Evolutionary conservation across 2,113 vertebrate species (phyloP), one percentile per base, ranked within the genome.

Genomic region (Microtus pennsylvanicus): DNA sequence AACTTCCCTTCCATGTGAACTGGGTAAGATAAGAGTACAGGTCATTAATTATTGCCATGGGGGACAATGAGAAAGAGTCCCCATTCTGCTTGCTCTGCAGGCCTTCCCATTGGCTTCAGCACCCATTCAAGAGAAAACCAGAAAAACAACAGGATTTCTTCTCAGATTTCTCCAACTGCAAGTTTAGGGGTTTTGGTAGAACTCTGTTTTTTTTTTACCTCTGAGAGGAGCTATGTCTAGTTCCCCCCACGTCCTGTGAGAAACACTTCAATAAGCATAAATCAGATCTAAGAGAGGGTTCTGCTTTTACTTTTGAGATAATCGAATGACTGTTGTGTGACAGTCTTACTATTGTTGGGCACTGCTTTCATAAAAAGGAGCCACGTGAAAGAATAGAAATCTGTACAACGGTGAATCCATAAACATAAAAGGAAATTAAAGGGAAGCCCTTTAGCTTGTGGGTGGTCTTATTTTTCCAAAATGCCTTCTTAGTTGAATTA

Each of bases 321-420:
- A 77, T 72, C 24, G 80, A 80, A 89, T 7, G n/a, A 61, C 65
- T 86, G 81, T 30, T 88, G 12, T 47, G 45, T 38, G 35, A 1
- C 28, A 45, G 24, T 55, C 16, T 78, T 47, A 77, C 1, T 26
- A 82, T 82, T 88, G 19, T 2, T 17, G 63, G 45, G 30, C 21
- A 63, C 14, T 35, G 13, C 75, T 82, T 93, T 80, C 14, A 69
- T 52, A 10, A 65, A 76, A 86, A 45, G 78, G 24, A 65, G 47
- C 70, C 17, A 33, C 19, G 91, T 72, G 33, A 87, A 96, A 94
- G 50, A 95, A 87, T 22, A 82, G 74, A 89, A 83, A 89, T 61
- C 45, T 50, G 14, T 26, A 77, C 30, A 21, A 33, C 82, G 11
- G 28, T 86, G n/a, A 52, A 35, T 8, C 14, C 38, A 88, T 94